These are phyloP conservation scores for Andrena praecox DNA, from an alignment of 2,888 invertebrate species.

Conservation along the genomic window DNA sequence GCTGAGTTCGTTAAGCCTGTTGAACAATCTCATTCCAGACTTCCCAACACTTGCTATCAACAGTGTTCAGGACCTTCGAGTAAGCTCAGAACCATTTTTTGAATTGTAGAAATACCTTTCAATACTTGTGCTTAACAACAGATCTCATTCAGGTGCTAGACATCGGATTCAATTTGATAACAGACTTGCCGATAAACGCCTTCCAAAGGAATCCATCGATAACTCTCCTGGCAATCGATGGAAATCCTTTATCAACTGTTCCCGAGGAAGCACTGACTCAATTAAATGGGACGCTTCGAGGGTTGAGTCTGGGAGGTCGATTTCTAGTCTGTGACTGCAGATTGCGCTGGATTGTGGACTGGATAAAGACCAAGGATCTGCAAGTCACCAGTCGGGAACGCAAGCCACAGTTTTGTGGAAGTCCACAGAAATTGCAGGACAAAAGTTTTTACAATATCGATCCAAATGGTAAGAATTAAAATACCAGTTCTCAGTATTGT, in stretches of 20 bases:
- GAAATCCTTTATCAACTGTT: constrained; percentile 94
- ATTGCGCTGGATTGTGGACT: constrained; percentile 94
- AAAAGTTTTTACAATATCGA: constrained; percentile 95
- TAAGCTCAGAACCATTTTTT: constrained; percentile 68
- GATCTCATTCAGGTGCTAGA: constrained; percentile 89
- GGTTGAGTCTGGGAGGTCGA: constrained; percentile 94
- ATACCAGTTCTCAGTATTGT: background rate
- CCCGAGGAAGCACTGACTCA: constrained; percentile 92
- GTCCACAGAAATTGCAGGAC: constrained; percentile 92
- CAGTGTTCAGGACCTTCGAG: constrained; percentile 91
- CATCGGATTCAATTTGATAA: constrained; percentile 95
- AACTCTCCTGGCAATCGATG: constrained; percentile 95
- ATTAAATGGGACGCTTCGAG: constrained; percentile 93
- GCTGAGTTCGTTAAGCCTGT: constrained; percentile 93
- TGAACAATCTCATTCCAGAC: constrained; percentile 95
- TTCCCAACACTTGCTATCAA: constrained; percentile 94
- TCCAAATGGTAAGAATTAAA: constrained; percentile 87
- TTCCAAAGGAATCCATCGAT: constrained; percentile 93
- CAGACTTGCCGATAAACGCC: constrained; percentile 92
- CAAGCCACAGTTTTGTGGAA: constrained; percentile 96
- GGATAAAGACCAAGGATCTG: constrained; percentile 94
- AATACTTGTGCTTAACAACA: background rate
- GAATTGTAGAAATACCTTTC: background rate
- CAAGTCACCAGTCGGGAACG: constrained; percentile 97
- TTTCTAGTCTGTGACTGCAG: constrained; percentile 96